phyloP scores from a whole-genome alignment of 2,888 invertebrate genomes.

The Drosophila fungiperda region DNA sequence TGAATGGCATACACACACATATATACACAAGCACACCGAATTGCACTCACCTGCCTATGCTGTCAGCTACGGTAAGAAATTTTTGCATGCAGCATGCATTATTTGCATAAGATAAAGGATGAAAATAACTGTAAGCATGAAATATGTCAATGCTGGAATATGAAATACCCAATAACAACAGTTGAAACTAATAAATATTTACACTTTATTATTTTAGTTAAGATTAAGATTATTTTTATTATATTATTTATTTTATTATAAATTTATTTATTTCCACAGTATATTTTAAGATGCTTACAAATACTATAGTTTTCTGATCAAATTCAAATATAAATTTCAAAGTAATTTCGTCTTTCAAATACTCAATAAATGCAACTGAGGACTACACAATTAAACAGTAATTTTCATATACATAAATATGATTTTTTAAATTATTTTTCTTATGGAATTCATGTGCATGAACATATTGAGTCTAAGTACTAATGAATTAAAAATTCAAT shows the following conservation, averaged over 20 bases:
- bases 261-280: not conserved
- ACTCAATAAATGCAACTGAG: too few relatives aligned
- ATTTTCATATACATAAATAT: not conserved
- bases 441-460: too few relatives aligned
- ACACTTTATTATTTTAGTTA: not conserved
- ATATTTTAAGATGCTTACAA: not conserved
- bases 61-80: constrained; percentile 26
- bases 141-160: not conserved
- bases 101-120: constrained; percentile 76
- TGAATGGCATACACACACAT: constrained; percentile 38
- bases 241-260: not conserved
- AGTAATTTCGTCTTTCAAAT: too few relatives aligned
- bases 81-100: constrained; percentile 71
- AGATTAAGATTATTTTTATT: not conserved
- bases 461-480: not conserved
- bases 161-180: constrained; percentile 6
- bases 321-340: too few relatives aligned
- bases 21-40: constrained; percentile 5
- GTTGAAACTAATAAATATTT: not conserved
- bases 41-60: constrained; percentile 54
- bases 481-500: not conserved
- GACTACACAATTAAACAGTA: not conserved
- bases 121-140: constrained; percentile 32
- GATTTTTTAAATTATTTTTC: not conserved
- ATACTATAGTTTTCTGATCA: not conserved